Conservation (phyloP, 2,797 vertebrate species). For the Austrolebias charrua region DNA sequence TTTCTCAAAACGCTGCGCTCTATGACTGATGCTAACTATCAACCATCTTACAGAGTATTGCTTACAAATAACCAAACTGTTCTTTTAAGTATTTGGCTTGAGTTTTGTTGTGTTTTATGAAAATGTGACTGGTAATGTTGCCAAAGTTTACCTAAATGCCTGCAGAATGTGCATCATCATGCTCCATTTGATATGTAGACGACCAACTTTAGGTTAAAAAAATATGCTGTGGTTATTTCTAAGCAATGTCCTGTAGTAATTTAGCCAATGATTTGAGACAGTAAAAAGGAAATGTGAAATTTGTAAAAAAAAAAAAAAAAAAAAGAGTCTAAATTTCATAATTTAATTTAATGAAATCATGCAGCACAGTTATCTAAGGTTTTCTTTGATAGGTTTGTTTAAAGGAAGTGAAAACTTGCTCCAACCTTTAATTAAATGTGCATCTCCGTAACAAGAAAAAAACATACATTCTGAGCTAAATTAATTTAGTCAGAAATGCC, state of each 20-base stretch:
- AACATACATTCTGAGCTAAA: constrained; percentile 36
- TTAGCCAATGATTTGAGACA: not conserved
- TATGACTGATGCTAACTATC: no score
- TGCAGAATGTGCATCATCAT: not conserved
- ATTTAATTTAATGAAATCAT: no score
- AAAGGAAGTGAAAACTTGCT: constrained; percentile 23
- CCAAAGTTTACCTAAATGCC: constrained; percentile 12
- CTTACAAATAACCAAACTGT: no score
- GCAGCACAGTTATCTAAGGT: constrained; percentile 1
- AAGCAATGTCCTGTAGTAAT: no score
- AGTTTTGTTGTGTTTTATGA: not conserved
- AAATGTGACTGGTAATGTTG: constrained; percentile 5
- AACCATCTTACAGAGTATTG: no score
- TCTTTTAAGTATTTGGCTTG: no score
- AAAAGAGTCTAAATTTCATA: not conserved
- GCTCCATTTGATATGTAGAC: no score
- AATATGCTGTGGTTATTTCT: not conserved
- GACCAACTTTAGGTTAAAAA: no score
- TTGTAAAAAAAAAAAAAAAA: not conserved
- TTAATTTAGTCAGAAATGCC: constrained; percentile 53
- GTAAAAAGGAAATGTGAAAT: not conserved
- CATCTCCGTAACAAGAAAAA: constrained; percentile 45
- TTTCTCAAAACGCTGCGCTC: no score
- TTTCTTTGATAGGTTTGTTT: constrained; percentile 14
- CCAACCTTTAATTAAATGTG: constrained; percentile 10